Conservation (phyloP, 2,113 vertebrate genomes). For the Raja brachyura region DNA sequence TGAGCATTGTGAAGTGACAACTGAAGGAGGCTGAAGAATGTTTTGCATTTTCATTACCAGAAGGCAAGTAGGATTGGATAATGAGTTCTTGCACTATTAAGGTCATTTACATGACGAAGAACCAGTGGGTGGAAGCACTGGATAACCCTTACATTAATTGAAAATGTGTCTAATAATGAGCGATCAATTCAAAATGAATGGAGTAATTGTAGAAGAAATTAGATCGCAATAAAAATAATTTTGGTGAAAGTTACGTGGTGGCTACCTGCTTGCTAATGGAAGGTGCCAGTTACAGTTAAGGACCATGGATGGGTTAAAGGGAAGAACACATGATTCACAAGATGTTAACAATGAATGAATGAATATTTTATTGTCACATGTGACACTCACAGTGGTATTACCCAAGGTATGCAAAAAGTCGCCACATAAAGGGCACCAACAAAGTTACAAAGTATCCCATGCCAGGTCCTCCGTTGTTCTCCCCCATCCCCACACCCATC, state of each 20-base stretch:
- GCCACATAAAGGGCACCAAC: no score
- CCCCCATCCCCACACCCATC: no score
- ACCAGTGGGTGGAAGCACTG: not conserved
- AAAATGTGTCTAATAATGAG: not conserved
- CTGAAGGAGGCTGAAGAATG: not conserved
- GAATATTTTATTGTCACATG: no score
- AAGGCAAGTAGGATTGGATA: conserved; percentile 10
- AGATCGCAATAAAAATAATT: not conserved
- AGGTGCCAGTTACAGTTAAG: not conserved
- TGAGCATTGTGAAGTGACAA: not conserved
- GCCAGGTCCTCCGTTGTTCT: no score
- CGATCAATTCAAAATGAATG: conserved; percentile 2
- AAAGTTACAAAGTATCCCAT: no score
- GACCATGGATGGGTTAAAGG: not conserved
- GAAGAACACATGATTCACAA: not conserved
- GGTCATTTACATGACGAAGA: conserved; percentile 1
- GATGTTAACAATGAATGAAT: not conserved
- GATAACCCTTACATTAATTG: conserved; percentile 5
- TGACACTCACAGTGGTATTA: no score
- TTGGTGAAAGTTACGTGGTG: not conserved
- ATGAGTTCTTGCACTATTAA: not conserved
- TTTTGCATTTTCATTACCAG: not conserved
- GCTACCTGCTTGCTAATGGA: not conserved
- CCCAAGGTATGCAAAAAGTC: no score
- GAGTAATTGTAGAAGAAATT: not conserved